Conservation (phyloP, 1,140 invertebrate genomes). For the Cephus cinctus region DNA sequence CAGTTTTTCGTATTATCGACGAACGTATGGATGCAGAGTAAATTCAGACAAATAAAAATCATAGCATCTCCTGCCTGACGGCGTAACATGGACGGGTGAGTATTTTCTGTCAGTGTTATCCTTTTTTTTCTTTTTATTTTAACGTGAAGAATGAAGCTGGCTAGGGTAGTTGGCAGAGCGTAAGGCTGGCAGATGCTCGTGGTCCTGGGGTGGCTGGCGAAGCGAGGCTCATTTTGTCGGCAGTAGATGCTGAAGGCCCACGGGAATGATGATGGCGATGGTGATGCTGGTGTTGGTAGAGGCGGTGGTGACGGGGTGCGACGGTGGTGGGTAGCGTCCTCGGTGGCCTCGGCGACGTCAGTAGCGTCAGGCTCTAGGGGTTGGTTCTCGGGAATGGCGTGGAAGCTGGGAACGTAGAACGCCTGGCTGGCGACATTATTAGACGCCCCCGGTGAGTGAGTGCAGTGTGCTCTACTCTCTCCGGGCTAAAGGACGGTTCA, state of each 20-base stretch:
- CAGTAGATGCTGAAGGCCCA: slow-evolving; percentile 35
- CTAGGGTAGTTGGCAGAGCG: not conserved
- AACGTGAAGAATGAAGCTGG: slow-evolving; percentile 1
- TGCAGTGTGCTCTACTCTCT: slow-evolving; percentile 23
- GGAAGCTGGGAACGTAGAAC: slow-evolving; percentile 40
- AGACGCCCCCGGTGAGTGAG: slow-evolving; percentile 52
- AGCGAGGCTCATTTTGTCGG: slow-evolving; percentile 55
- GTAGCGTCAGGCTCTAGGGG: too few species aligned
- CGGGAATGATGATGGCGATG: slow-evolving; percentile 9
- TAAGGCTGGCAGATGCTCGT: not conserved
- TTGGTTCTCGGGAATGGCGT: slow-evolving; percentile 19
- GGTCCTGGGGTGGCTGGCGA: slow-evolving; percentile 39
- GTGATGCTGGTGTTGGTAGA: slow-evolving; percentile 15
- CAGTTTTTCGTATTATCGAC: too few species aligned
- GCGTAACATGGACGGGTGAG: too few species aligned
- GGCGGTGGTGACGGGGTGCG: slow-evolving; percentile 16
- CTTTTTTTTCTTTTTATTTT: too few species aligned
- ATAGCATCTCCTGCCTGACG: too few species aligned
- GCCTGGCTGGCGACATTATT: slow-evolving; percentile 57
- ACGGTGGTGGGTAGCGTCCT: slow-evolving; percentile 16
- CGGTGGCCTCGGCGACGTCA: slow-evolving; percentile 18
- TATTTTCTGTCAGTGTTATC: too few species aligned
- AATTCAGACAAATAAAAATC: too few species aligned
- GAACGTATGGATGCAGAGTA: too few species aligned
- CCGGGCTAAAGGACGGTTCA: not conserved